Percentiles rank a stretch among this genome's conserved stretches.
These are phyloP conservation scores for Oryzias celebensis DNA, from an alignment of 2,113 vertebrate species.

Conservation along the genomic window DNA sequence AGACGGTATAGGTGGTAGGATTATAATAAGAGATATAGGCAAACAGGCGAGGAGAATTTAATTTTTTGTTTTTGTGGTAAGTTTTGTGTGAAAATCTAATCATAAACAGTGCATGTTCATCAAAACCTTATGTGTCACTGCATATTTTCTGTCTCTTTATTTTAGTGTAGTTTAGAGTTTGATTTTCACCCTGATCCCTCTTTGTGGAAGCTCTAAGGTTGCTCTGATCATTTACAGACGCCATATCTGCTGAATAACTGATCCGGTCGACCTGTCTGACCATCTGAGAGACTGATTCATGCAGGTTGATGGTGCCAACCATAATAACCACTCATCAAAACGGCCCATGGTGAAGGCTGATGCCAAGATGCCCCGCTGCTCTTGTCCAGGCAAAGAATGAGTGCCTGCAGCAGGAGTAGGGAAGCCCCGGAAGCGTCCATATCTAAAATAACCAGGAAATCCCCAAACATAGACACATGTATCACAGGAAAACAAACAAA, in stretches of 20 bases:
- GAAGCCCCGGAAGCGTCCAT: slow-evolving; percentile 10
- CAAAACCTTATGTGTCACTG: no score
- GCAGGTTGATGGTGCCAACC: slow-evolving; percentile 7
- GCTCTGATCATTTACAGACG: no score
- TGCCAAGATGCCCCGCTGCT: slow-evolving; percentile 19
- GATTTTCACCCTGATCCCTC: no score
- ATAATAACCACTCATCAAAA: slow-evolving; percentile 15
- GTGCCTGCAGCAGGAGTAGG: slow-evolving; percentile 11
- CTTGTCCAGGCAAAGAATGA: slow-evolving; percentile 15
- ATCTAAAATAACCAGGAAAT: slow-evolving; percentile 37
- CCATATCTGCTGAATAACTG: background rate
- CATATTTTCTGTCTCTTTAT: no score
- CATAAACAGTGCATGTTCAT: no score
- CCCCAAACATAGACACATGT: background rate
- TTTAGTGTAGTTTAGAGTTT: no score
- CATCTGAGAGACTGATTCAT: slow-evolving; percentile 5
- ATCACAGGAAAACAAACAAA: no score
- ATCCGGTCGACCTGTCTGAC: slow-evolving; percentile 41
- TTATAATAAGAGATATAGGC: background rate
- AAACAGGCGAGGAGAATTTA: background rate
- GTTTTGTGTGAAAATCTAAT: no score
- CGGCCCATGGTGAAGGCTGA: background rate
- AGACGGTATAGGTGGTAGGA: background rate
- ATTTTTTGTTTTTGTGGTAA: background rate
- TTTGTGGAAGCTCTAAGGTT: no score